Conservation (phyloP, 2,888 invertebrate genomes). For the Campoplex capitator region DNA sequence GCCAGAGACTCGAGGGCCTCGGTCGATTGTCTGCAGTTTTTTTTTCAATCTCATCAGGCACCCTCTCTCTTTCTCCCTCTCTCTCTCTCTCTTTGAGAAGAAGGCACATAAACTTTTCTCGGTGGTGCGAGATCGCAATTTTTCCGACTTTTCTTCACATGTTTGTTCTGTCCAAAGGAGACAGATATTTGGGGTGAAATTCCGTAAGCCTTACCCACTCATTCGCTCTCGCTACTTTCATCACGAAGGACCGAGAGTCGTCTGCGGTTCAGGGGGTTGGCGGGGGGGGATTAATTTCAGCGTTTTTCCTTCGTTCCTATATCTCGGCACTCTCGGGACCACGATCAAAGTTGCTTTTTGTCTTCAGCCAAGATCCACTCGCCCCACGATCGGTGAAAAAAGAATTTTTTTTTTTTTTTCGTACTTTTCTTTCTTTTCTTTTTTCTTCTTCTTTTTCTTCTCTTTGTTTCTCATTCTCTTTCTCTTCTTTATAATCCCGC, state of each 20-base stretch:
- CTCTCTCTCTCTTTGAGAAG: not conserved
- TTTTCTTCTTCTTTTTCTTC: not conserved
- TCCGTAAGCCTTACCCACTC: constrained; percentile 44
- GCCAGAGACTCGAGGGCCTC: not conserved
- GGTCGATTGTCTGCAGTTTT: constrained; percentile 3
- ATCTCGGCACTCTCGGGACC: constrained; percentile 28
- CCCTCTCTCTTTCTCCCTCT: not conserved
- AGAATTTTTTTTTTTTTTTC: constrained; percentile 17
- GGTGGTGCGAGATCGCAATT: constrained; percentile 10
- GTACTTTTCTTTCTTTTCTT: no score
- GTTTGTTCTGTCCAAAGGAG: no score
- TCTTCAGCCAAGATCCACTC: constrained; percentile 44
- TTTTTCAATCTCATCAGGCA: not conserved
- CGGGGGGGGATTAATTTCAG: not conserved
- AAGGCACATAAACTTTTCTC: constrained; percentile 32
- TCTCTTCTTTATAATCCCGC: not conserved
- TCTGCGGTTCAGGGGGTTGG: not conserved
- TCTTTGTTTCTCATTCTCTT: not conserved
- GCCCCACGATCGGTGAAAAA: not conserved
- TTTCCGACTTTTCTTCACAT: constrained; percentile 8
- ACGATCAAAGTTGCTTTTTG: constrained; percentile 67
- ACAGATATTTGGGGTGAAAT: constrained; percentile 42
- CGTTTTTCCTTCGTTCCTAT: constrained; percentile 20
- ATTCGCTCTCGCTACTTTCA: constrained; percentile 22
- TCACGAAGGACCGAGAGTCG: constrained; percentile 20